A percentile compares a stretch with the other conserved stretches of the same genome.
These are phyloP conservation scores for Aptenodytes forsteri DNA, from an alignment of 2,113 vertebrate species.

Conservation along the genomic window DNA sequence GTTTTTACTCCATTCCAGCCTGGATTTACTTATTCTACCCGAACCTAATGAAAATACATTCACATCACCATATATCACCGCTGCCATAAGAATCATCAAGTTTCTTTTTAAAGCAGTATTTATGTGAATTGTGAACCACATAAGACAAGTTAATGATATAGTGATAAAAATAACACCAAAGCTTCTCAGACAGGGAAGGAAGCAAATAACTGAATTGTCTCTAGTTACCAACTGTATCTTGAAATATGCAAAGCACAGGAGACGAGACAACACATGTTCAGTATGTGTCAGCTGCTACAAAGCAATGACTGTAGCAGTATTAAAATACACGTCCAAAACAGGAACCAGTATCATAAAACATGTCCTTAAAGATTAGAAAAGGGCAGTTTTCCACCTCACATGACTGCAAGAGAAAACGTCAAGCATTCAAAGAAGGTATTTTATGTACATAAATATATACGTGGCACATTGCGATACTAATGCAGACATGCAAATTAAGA, in stretches of 20 bases:
- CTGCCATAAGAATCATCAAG: background rate
- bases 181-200: background rate
- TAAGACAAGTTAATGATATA: background rate
- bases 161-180: background rate
- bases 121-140: background rate
- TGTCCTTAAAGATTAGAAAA: background rate
- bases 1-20: background rate
- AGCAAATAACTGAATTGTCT: background rate
- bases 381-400: background rate
- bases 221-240: background rate
- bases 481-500: background rate
- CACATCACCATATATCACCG: background rate
- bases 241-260: background rate
- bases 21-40: background rate
- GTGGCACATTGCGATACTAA: rapidly evolving
- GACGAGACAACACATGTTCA: background rate
- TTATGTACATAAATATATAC: background rate
- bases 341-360: background rate
- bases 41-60: background rate
- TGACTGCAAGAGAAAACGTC: background rate
- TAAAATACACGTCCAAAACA: background rate
- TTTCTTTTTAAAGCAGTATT: background rate
- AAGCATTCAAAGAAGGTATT: background rate
- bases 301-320: background rate
- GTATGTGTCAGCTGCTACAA: background rate